A percentile compares a stretch with the other conserved stretches of the same genome.
Conservation (phyloP, 2,797 vertebrate species). For the Moxostoma hubbsi region DNA sequence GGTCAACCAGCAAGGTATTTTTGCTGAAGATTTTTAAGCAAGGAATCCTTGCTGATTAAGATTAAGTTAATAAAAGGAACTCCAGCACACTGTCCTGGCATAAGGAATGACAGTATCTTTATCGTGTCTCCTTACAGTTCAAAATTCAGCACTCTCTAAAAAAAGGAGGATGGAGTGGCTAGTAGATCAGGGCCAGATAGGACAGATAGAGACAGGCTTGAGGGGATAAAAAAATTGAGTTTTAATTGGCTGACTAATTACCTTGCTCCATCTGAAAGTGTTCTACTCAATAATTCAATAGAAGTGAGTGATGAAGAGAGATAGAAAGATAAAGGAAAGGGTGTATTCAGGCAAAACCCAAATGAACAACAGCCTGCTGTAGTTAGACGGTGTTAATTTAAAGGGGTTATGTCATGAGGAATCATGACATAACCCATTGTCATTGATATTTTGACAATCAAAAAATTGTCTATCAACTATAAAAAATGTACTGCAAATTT, state of each 20-base stretch:
- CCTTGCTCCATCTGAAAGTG: conserved; percentile 38
- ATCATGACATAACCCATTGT: no score
- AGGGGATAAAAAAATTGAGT: conserved; percentile 33
- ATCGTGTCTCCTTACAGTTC: conserved; percentile 19
- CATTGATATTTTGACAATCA: no score
- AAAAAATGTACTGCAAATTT: no score
- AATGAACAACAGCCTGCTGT: conserved; percentile 22
- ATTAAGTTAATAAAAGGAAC: no score
- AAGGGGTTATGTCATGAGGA: no score
- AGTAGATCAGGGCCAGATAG: conserved; percentile 43
- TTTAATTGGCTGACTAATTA: conserved; percentile 62
- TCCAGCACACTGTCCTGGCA: no score
- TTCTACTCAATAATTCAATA: conserved; percentile 50
- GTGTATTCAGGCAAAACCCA: conserved; percentile 25
- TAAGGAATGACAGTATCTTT: neutral
- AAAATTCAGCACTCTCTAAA: conserved; percentile 33
- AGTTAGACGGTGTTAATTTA: neutral
- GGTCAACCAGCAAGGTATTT: no score
- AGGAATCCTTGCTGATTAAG: no score
- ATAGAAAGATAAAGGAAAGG: conserved; percentile 44
- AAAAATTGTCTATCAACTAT: no score
- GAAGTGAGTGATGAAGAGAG: conserved; percentile 42
- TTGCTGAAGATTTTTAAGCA: no score
- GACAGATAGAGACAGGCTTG: conserved; percentile 30
- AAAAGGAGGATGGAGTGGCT: conserved; percentile 3